Evolutionary conservation across 2,113 vertebrate genomes (phyloP).

Genomic region (Neolamprologus modestus): DNA sequence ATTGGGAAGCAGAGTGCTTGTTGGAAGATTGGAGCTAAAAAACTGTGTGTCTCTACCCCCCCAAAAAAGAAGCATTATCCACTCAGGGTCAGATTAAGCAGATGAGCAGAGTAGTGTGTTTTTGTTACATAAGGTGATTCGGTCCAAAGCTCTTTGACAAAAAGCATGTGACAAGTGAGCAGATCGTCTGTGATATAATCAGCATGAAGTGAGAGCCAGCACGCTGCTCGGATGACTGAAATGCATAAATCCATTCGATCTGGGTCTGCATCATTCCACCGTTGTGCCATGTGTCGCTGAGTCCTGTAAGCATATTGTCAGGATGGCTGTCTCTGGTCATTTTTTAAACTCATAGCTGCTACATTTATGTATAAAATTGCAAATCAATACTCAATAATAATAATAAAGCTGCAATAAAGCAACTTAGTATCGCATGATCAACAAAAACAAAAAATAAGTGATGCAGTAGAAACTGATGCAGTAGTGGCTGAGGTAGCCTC

Average conservation of each 20-base stretch:
- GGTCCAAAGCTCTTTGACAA: conserved; percentile 42
- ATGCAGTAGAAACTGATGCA: background rate
- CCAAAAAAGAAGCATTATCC: background rate
- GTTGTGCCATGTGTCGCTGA: background rate
- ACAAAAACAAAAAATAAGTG: background rate
- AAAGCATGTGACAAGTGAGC: conserved; percentile 40
- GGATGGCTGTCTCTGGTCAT: background rate
- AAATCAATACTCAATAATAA: background rate
- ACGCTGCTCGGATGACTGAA: background rate
- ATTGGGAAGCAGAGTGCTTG: background rate
- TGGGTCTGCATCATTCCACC: background rate
- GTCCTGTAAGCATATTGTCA: background rate
- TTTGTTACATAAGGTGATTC: conserved; percentile 55
- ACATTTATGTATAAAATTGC: background rate
- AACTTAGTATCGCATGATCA: fast-evolving
- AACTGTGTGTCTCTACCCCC: background rate
- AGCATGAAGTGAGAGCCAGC: conserved; percentile 21
- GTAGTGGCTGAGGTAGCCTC: background rate
- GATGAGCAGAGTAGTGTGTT: conserved; percentile 41
- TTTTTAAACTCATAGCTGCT: background rate
- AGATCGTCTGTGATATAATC: conserved; percentile 42
- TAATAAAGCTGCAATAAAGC: background rate
- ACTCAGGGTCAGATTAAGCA: conserved; percentile 39
- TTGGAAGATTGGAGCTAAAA: background rate
- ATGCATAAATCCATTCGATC: conserved; percentile 10